Conservation (phyloP, 2,888 invertebrate genomes). For the Dugesia japonica region DNA sequence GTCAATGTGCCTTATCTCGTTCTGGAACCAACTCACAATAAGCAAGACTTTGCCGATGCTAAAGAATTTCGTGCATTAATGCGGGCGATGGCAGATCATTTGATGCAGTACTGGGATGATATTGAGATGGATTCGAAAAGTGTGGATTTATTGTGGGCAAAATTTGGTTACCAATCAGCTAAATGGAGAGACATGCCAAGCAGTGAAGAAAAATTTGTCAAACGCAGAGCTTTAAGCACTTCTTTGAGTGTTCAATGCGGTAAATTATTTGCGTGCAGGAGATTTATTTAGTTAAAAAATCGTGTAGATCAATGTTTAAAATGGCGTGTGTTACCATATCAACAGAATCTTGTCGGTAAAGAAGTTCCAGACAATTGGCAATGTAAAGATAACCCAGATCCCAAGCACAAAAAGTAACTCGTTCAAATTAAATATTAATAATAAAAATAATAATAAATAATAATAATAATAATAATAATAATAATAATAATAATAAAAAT, state of each 20-base stretch:
- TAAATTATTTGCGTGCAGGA: no score
- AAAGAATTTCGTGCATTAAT: slow-evolving; percentile 48
- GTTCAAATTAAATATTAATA: no score
- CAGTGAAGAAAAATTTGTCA: slow-evolving; percentile 43
- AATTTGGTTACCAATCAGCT: slow-evolving; percentile 46
- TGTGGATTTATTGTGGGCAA: slow-evolving; percentile 35
- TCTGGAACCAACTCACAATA: slow-evolving; percentile 50
- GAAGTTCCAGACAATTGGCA: slow-evolving; percentile 47
- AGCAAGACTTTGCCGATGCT: slow-evolving; percentile 50
- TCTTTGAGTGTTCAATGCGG: slow-evolving; percentile 48
- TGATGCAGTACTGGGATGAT: slow-evolving; percentile 50
- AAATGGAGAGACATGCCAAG: slow-evolving; percentile 47
- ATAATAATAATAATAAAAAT: no score
- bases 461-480: no score
- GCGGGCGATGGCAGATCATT: slow-evolving; percentile 48
- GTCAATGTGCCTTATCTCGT: slow-evolving; percentile 50
- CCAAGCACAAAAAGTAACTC: slow-evolving; percentile 46
- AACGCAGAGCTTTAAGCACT: slow-evolving; percentile 46
- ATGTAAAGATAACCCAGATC: slow-evolving; percentile 46
- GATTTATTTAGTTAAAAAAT: no score
- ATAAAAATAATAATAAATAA: no score
- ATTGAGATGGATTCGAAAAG: slow-evolving; percentile 41
- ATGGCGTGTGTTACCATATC: slow-evolving; percentile 48
- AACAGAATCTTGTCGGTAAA: slow-evolving; percentile 39
- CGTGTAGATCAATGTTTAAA: slow-evolving; percentile 49